Evolutionary conservation across 2,888 invertebrate genomes (phyloP), one percentile per base, ranked within the genome.

Genomic region (Yponomeuta sedellus): DNA sequence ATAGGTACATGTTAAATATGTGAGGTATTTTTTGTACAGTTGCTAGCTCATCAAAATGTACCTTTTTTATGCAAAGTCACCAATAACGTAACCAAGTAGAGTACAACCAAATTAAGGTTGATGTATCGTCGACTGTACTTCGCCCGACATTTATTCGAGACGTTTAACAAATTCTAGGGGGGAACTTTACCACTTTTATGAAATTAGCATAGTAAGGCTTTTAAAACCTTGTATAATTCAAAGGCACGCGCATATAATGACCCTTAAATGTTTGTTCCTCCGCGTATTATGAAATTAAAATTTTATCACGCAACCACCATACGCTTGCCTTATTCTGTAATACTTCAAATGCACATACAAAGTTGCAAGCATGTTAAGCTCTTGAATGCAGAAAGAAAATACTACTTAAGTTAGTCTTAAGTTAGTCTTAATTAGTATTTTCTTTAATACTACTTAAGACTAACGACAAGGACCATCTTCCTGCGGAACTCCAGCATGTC

Each of bases 241-340:
- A 52, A 20, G 52, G 44, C 64, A 64, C 64, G 52, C 22, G 52
- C 22, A 19, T 40, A 34, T 56, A 52, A 56, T 52, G 25, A 20
- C 22, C 56, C n/a, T 34, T 71, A 71, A 52, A 71, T 71, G 71
- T 74, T 71, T 69, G 71, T 72, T 73, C 74, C 62, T 39, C 69
- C 70, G 61, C 20, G 61, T 70, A 72, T 70, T 69, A 70, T 69
- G 61, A 65, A 71, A 71, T 73, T 71, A 68, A 72, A 74, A 69
- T 72, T 66, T 57, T 68, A 68, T 69, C 75, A 76, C 74, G 77
- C 75, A 62, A 69, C 39, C 20, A 19, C 19, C 39, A 22, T 39
- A 20, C 10, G 16, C 4, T 1, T 16, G 12, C 44, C 44, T 12
- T 52, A 52, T 52, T 52, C 44, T 52, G 44, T 52, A 52, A 16